Evolutionary conservation across 2,888 invertebrate genomes (phyloP).

Genomic region (Agrenia bidenticulata): DNA sequence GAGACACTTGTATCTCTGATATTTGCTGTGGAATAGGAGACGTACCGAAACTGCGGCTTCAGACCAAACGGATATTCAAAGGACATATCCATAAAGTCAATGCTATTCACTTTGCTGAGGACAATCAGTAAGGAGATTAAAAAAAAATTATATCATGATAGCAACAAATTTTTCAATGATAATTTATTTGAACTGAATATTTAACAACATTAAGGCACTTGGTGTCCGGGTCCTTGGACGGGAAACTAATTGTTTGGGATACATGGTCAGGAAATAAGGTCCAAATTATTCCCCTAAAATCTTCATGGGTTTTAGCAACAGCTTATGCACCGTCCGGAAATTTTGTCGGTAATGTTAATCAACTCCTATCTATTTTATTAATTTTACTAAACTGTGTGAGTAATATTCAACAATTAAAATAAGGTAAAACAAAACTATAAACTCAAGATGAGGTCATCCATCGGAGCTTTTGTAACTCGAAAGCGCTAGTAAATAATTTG

Average conservation of each 20-base stretch:
- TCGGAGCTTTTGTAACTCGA: too few relatives aligned
- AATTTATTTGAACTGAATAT: too few relatives aligned
- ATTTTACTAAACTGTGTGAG: too few relatives aligned
- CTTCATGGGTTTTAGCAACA: conserved; percentile 95
- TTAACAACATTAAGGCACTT: conserved; percentile 73
- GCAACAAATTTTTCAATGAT: too few relatives aligned
- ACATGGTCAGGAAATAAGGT: conserved; percentile 91
- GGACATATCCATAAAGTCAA: conserved; percentile 92
- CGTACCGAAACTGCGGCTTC: conserved; percentile 70
- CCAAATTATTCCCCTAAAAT: conserved; percentile 82
- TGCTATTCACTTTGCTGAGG: conserved; percentile 84
- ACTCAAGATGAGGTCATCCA: too few relatives aligned
- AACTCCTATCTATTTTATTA: background rate
- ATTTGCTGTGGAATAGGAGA: conserved; percentile 69
- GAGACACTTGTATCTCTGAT: conserved; percentile 72
- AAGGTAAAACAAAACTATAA: too few relatives aligned
- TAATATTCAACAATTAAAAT: too few relatives aligned
- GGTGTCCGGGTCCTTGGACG: conserved; percentile 86
- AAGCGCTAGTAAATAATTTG: too few relatives aligned
- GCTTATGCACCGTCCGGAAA: conserved; percentile 84
- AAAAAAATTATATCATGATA: too few relatives aligned
- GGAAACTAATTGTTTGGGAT: conserved; percentile 90
- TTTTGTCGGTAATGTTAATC: conserved; percentile 67
- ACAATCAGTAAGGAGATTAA: conserved; percentile 58
- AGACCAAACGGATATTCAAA: conserved; percentile 74